phyloP scores from a whole-genome alignment of 2,888 invertebrate species.

The Drosophila neonasuta region DNA sequence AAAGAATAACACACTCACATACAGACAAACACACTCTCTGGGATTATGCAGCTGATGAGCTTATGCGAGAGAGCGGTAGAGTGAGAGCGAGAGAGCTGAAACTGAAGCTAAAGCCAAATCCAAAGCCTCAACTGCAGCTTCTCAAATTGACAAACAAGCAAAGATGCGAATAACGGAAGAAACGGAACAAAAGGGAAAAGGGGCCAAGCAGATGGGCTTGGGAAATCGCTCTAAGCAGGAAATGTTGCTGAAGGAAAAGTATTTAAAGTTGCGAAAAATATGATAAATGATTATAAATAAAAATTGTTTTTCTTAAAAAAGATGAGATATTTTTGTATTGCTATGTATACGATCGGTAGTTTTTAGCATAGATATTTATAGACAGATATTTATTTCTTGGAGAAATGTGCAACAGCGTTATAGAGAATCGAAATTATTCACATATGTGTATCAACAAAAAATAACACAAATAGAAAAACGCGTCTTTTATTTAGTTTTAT shows the following conservation, averaged over 20 bases:
- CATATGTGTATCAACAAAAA: too few species aligned
- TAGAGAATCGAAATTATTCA: too few species aligned
- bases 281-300: too few species aligned
- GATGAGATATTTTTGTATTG: too few species aligned
- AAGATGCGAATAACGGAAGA: neutral
- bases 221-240: neutral
- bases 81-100: conserved; percentile 16
- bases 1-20: conserved; percentile 12
- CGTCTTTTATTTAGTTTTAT: too few species aligned
- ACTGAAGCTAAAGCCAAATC: conserved; percentile 6
- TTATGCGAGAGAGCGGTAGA: conserved; percentile 14
- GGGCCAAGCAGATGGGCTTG: neutral
- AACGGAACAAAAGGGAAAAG: neutral
- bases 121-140: conserved; percentile 40
- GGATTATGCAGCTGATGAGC: conserved; percentile 57
- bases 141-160: conserved; percentile 19
- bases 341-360: too few species aligned
- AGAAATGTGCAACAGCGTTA: too few species aligned
- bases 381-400: too few species aligned
- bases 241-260: neutral
- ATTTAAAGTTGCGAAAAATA: neutral
- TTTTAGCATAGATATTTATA: too few species aligned
- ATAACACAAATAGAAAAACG: too few species aligned
- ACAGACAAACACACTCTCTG: conserved; percentile 3
- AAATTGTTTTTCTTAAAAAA: too few species aligned